Evolutionary conservation across 2,113 vertebrate genomes (phyloP).

Genomic region (Sterrhoptilus dennistouni): DNA sequence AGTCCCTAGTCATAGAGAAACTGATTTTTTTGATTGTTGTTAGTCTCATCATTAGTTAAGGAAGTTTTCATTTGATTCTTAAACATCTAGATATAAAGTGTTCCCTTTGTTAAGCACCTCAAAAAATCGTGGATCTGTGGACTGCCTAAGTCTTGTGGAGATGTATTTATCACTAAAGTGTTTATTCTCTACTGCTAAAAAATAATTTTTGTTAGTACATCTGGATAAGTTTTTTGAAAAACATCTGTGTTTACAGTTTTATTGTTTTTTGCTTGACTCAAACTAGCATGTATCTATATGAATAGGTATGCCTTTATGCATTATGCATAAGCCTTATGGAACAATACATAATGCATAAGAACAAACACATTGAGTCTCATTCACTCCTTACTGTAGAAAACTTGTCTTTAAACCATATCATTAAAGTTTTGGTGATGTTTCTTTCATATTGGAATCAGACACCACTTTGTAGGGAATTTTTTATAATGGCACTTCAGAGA

Average conservation of each 20-base stretch:
- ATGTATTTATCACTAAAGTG: not conserved
- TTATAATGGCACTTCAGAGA: not conserved
- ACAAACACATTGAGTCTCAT: not conserved
- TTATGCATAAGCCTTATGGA: not conserved
- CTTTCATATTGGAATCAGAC: not conserved
- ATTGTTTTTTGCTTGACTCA: not conserved
- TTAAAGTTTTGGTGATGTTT: not conserved
- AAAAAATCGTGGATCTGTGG: not conserved
- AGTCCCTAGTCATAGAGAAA: not conserved
- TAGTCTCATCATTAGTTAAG: not conserved
- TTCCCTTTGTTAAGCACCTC: not conserved
- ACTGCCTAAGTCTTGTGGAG: not conserved
- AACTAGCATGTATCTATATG: not conserved
- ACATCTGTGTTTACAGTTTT: not conserved
- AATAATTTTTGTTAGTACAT: not conserved
- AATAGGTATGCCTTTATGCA: not conserved
- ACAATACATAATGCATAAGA: not conserved
- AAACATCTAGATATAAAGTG: not conserved
- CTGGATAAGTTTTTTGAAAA: not conserved
- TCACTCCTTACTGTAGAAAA: not conserved
- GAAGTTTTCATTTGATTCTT: not conserved
- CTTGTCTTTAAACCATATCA: not conserved
- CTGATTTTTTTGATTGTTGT: not conserved
- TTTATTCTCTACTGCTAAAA: not conserved
- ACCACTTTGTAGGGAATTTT: not conserved